A percentile compares a stretch with the other conserved stretches of the same genome.
These are phyloP conservation scores for Ceramica pisi DNA, from an alignment of 2,888 invertebrate species.

Conservation along the genomic window DNA sequence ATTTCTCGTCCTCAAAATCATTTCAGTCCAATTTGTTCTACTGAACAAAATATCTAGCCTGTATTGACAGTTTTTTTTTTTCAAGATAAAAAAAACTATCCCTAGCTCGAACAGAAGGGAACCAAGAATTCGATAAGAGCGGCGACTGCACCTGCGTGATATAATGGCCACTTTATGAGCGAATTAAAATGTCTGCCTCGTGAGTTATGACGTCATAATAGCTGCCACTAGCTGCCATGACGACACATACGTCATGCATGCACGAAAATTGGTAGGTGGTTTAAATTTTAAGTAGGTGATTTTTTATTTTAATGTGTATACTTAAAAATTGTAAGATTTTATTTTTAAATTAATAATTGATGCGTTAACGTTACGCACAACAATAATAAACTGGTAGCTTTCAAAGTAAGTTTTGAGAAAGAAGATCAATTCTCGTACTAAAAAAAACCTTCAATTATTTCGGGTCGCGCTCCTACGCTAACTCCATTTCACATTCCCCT, in stretches of 20 bases:
- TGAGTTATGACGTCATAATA: constrained; percentile 80
- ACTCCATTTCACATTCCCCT: not conserved
- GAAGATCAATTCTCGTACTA: too few relatives aligned
- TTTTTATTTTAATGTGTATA: not conserved
- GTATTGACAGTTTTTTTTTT: too few relatives aligned
- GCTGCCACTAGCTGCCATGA: constrained; percentile 38
- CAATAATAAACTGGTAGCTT: too few relatives aligned
- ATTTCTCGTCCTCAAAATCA: not conserved
- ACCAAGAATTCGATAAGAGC: constrained; percentile 75
- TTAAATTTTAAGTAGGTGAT: constrained; percentile 16
- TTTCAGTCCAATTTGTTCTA: constrained; percentile 31
- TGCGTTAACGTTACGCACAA: too few relatives aligned
- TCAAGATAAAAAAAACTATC: too few relatives aligned
- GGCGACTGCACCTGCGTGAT: constrained; percentile 67
- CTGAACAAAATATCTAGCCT: constrained; percentile 15
- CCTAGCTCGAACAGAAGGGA: constrained; percentile 4
- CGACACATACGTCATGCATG: constrained; percentile 52
- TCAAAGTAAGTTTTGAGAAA: too few relatives aligned
- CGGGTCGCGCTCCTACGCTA: not conserved
- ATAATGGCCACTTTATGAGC: constrained; percentile 79
- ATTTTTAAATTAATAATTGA: too few relatives aligned
- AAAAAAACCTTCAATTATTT: constrained; percentile 29
- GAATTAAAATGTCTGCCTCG: constrained; percentile 78
- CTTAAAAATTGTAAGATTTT: constrained; percentile 26
- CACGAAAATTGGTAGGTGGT: constrained; percentile 36